Evolutionary conservation across 2,888 invertebrate genomes (phyloP), one percentile per base, ranked within the genome.

Genomic region (Leucophora obtusa): DNA sequence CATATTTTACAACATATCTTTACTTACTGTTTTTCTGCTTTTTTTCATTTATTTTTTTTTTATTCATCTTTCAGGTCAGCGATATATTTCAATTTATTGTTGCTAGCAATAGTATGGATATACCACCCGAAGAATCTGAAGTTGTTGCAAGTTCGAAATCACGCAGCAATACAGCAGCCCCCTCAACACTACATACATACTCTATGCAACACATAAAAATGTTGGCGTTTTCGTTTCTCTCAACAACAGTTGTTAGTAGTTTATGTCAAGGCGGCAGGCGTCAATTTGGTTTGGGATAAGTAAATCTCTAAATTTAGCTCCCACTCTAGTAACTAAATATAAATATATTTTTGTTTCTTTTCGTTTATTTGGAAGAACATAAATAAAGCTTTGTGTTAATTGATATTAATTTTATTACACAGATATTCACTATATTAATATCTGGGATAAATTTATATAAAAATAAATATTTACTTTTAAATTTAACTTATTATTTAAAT

Each of bases 1-100:
- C n/a, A 5, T 56, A 24, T n/a, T 56, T 7, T 35, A 15, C 17
- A 58, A 15, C 33, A 24, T 35, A 15, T 7, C 17, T 15, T 18
- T 11, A 60, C 60, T 24, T 60, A 8, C 1, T 18, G 28, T 15
- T 6, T 63, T 24, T 63, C 47, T 47, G 24, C 28, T 38, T 21
- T 35, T n/a, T 59, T 58, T 50, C 21, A 14, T 60, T 74, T 35
- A 17, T 38, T 28, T 17, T 60, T 47, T n/a, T 6, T 43, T 7
- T 62, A 7, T 59, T 33, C 38, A 15, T 47, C 15, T 47, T 66
- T n/a, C n/a, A 93, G 93, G 93, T 94, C 69, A 94, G 94, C 87
- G 94, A 94, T 87, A 93, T 94, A 82, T 94, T 94, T 91, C 94
- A 94, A 88, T 94, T 94, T 90, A 93, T 89, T 78, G 89, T 89